Conservation (phyloP, 2,797 vertebrate species). For the Phylloscopus collybita region DNA sequence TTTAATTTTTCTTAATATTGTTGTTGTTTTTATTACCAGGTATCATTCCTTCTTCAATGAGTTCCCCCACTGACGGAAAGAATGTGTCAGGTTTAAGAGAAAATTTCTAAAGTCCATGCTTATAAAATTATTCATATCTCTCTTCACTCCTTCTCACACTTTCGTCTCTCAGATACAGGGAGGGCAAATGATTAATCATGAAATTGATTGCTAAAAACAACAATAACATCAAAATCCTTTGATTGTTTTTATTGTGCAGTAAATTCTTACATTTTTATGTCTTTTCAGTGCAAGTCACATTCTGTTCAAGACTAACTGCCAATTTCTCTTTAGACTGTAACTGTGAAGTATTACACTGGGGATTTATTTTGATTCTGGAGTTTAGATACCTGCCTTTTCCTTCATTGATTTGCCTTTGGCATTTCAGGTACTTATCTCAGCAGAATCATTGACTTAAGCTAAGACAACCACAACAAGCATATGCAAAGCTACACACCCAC, state of each 20-base stretch:
- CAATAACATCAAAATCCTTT: not conserved
- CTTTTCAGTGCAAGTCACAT: not conserved
- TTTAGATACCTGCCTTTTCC: not conserved
- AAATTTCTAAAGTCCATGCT: not conserved
- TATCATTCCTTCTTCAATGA: not conserved
- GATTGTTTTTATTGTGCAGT: not conserved
- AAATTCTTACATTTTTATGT: not conserved
- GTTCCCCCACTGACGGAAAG: not conserved
- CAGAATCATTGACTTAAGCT: conserved; percentile 5
- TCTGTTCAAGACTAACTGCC: not conserved
- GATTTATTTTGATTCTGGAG: not conserved
- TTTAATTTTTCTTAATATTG: not conserved
- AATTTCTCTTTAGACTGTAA: not conserved
- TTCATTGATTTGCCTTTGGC: not conserved
- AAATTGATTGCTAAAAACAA: not conserved
- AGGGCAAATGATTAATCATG: not conserved
- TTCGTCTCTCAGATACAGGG: not conserved
- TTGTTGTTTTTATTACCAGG: not conserved
- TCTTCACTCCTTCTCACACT: not conserved
- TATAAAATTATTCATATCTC: not conserved
- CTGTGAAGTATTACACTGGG: not conserved
- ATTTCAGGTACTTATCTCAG: not conserved
- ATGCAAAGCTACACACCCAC: not conserved
- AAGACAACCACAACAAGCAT: not conserved
- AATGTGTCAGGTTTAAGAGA: not conserved